Evolutionary conservation across 2,797 vertebrate genomes (phyloP).

Genomic region (Brachyrhaphis roseni): DNA sequence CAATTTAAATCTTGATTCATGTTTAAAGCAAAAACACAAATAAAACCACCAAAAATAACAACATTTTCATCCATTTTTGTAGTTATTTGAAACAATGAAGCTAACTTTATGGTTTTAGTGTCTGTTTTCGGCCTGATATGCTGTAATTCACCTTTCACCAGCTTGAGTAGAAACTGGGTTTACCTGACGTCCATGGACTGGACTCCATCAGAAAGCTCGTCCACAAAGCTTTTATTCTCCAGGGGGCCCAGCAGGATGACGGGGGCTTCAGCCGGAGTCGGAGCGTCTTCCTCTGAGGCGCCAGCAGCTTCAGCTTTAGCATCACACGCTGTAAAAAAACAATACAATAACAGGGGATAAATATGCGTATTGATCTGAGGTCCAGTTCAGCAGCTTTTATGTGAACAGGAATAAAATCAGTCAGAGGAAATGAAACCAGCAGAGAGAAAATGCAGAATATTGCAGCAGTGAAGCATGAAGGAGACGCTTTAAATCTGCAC

Average conservation of each 20-base stretch:
- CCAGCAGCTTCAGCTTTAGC: slow-evolving; percentile 28
- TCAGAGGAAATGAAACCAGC: background rate
- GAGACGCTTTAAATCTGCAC: background rate
- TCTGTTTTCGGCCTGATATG: background rate
- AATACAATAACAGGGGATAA: background rate
- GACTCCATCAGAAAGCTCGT: slow-evolving; percentile 94
- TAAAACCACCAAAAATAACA: background rate
- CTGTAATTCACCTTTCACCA: background rate
- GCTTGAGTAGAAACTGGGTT: background rate
- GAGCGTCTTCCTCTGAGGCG: slow-evolving; percentile 47
- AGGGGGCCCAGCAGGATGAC: slow-evolving; percentile 86
- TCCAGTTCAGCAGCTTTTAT: background rate
- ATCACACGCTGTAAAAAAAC: slow-evolving; percentile 38
- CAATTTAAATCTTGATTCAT: background rate
- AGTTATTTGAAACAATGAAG: background rate
- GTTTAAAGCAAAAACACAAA: background rate
- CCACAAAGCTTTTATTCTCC: slow-evolving; percentile 86
- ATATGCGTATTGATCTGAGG: background rate
- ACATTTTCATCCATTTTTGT: background rate
- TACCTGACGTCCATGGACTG: slow-evolving; percentile 98
- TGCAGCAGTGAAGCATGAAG: background rate
- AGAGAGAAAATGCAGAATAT: background rate
- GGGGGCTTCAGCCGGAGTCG: slow-evolving; percentile 60
- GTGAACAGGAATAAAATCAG: background rate
- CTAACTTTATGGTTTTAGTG: background rate